A percentile compares a stretch with the other conserved stretches of the same genome.
phyloP scores from a whole-genome alignment of 2,888 invertebrate species.

The Drosophila antonietae region DNA sequence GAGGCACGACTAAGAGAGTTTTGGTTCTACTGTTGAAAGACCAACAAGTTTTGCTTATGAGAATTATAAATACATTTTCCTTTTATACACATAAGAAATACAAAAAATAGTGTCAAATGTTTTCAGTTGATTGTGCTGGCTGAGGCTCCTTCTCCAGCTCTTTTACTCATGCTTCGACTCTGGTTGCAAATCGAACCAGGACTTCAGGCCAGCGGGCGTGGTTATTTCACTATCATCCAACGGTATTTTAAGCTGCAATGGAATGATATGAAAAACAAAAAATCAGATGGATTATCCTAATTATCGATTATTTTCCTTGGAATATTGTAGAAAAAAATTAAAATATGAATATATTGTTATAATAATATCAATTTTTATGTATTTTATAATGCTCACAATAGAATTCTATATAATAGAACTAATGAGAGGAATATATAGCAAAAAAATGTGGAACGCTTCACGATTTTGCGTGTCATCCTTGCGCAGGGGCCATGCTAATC shows the following conservation, averaged over 20 bases:
- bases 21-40: slow-evolving; percentile 39
- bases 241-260: slow-evolving; percentile 77
- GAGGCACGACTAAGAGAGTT: slow-evolving; percentile 73
- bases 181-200: slow-evolving; percentile 83
- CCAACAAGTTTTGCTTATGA: slow-evolving; percentile 33
- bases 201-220: slow-evolving; percentile 77
- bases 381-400: too few species aligned
- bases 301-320: too few species aligned
- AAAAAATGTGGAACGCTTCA: slow-evolving; percentile 45
- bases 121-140: slow-evolving; percentile 61
- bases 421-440: too few species aligned
- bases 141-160: slow-evolving; percentile 14
- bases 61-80: slow-evolving; percentile 51
- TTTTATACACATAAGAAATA: slow-evolving; percentile 57
- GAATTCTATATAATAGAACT: too few species aligned
- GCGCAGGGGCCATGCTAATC: slow-evolving; percentile 52
- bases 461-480: slow-evolving; percentile 52
- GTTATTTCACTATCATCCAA: slow-evolving; percentile 82
- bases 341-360: too few species aligned
- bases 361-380: too few species aligned
- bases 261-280: slow-evolving; percentile 1
- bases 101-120: slow-evolving; percentile 44
- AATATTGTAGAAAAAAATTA: too few species aligned
- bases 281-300: too few species aligned
- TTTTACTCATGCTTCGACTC: slow-evolving; percentile 91